These are phyloP conservation scores for Diplosoma virens DNA, from an alignment of 23 tunicate species.

Conservation along the genomic window DNA sequence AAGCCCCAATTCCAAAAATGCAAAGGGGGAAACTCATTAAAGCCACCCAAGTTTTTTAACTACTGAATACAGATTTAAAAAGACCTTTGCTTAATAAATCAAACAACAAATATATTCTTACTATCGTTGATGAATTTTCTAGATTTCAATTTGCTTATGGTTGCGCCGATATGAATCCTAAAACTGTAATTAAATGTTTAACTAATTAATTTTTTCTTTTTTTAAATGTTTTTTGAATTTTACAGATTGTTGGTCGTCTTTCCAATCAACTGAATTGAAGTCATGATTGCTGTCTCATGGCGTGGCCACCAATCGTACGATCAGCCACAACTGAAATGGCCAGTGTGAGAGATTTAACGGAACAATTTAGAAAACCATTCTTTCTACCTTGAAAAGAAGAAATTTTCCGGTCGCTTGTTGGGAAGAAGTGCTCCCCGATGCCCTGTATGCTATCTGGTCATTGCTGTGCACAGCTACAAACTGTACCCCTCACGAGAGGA, in stretches of 20 bases:
- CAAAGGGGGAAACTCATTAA: conserved; percentile 8
- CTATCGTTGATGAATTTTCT: not conserved
- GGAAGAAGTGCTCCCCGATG: conserved; percentile 11
- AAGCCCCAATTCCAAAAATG: too few relatives aligned
- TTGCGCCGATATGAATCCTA: not conserved
- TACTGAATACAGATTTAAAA: conserved; percentile 8
- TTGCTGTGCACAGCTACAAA: conserved; percentile 27
- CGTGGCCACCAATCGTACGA: conserved; percentile 6
- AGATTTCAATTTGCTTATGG: conserved; percentile 17
- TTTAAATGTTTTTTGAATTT: too few relatives aligned
- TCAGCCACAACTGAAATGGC: conserved; percentile 18
- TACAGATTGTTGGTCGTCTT: not conserved
- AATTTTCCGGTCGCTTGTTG: conserved; percentile 10
- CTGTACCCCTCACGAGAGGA: conserved; percentile 20
- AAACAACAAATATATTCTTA: conserved; percentile 19
- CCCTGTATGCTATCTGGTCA: conserved; percentile 8
- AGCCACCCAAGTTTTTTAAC: conserved; percentile 32
- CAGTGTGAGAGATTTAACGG: conserved; percentile 28
- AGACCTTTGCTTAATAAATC: conserved; percentile 10
- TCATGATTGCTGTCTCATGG: not conserved
- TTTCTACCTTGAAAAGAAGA: conserved; percentile 3
- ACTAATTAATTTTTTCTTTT: not conserved
- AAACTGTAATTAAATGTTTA: not conserved
- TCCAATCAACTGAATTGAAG: not conserved
- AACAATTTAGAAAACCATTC: not conserved